phyloP scores from a whole-genome alignment of 1,140 invertebrate genomes.

The Drosophila fuyamai region DNA sequence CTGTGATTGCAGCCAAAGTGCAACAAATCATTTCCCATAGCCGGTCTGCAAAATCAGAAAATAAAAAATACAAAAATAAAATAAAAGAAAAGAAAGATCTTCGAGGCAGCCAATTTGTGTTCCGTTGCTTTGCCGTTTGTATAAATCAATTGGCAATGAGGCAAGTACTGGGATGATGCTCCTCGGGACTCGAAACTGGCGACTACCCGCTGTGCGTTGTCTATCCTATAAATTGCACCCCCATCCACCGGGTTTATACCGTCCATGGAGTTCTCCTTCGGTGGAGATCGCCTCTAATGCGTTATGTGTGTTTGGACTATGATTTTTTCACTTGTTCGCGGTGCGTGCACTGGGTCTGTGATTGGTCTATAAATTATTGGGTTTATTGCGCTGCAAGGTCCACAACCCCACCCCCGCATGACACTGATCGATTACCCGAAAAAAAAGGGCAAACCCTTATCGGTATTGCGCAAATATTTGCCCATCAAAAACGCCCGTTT shows the following conservation, averaged over 20 bases:
- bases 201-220: slow-evolving; percentile 78
- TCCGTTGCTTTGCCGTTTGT: slow-evolving; percentile 82
- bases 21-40: slow-evolving; percentile 73
- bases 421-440: slow-evolving; percentile 74
- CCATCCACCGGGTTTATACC: background rate
- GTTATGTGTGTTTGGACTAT: slow-evolving; percentile 82
- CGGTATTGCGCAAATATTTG: slow-evolving; percentile 57
- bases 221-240: slow-evolving; percentile 78
- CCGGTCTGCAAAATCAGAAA: background rate
- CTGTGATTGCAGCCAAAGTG: slow-evolving; percentile 68
- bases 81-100: slow-evolving; percentile 35
- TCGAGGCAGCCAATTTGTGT: slow-evolving; percentile 77
- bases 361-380: slow-evolving; percentile 79
- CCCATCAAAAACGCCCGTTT: slow-evolving; percentile 56
- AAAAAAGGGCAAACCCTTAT: slow-evolving; percentile 23
- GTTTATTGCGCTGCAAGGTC: slow-evolving; percentile 61
- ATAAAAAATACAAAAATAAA: background rate
- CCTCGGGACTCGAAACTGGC: slow-evolving; percentile 20
- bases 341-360: slow-evolving; percentile 70
- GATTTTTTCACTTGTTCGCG: slow-evolving; percentile 79
- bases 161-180: slow-evolving; percentile 27
- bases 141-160: slow-evolving; percentile 78
- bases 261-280: background rate
- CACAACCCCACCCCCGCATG: slow-evolving; percentile 58
- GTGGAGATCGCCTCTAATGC: slow-evolving; percentile 54